These are phyloP conservation scores for Pristionchus fissidentatus DNA, from an alignment of 2,888 invertebrate species.

Conservation along the genomic window DNA sequence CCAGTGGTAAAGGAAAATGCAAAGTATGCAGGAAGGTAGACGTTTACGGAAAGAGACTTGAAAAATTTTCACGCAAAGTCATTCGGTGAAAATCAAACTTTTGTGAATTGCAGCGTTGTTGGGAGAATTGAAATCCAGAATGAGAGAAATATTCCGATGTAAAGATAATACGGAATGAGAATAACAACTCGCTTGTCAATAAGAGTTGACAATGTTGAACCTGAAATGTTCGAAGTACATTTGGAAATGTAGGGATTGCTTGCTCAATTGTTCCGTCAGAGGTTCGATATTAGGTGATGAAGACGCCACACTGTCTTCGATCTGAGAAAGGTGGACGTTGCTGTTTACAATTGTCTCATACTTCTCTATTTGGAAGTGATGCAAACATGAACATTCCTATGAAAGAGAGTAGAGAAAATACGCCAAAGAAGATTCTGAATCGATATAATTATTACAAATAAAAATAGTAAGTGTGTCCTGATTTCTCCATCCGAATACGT, in stretches of 20 bases:
- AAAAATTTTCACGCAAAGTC: background rate
- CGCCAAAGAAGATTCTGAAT: slow-evolving; percentile 18
- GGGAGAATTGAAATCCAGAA: slow-evolving; percentile 32
- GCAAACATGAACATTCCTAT: slow-evolving; percentile 15
- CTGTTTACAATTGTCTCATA: background rate
- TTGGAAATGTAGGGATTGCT: background rate
- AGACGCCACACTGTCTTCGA: slow-evolving; percentile 17
- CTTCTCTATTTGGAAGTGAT: background rate
- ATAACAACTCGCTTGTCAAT: slow-evolving; percentile 17
- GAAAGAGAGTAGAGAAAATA: background rate
- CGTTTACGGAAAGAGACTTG: slow-evolving; percentile 5
- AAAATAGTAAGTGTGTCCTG: background rate
- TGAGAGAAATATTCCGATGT: slow-evolving; percentile 27
- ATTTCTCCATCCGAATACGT: slow-evolving; percentile 24
- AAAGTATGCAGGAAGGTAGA: slow-evolving; percentile 44
- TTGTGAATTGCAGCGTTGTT: slow-evolving; percentile 39
- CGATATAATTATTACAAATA: background rate
- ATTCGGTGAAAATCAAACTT: background rate
- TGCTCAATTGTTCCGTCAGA: background rate
- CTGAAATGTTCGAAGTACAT: background rate
- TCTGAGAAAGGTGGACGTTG: background rate
- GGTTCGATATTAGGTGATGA: background rate
- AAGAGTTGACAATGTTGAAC: background rate
- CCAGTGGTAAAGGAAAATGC: slow-evolving; percentile 21
- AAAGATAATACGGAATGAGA: slow-evolving; percentile 37